Conservation (phyloP, 2,888 invertebrate genomes). For the Aproaerema taeniolella region DNA sequence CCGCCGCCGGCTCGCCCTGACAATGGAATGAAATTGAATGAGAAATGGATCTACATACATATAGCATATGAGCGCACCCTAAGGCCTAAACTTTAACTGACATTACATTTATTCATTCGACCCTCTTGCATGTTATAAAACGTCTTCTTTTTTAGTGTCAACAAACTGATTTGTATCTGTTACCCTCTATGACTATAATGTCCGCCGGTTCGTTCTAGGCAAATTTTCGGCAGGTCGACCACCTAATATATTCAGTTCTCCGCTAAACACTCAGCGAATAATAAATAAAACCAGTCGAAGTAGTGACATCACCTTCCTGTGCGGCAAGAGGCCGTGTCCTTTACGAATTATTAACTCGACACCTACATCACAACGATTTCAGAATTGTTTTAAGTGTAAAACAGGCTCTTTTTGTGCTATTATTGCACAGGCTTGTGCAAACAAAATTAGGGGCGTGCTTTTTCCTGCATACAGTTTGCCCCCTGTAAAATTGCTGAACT, state of each 20-base stretch:
- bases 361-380: conserved; percentile 14
- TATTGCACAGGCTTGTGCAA: too few species aligned
- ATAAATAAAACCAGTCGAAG: conserved; percentile 66
- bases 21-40: conserved; percentile 39
- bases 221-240: conserved; percentile 33
- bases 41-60: conserved; percentile 25
- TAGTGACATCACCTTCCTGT: conserved; percentile 73
- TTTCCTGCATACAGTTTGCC: too few species aligned
- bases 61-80: conserved; percentile 12
- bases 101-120: conserved; percentile 7
- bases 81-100: conserved; percentile 10
- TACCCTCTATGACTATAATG: too few species aligned
- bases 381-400: neutral
- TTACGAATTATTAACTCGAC: conserved; percentile 26
- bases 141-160: too few species aligned
- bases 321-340: conserved; percentile 58
- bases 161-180: too few species aligned
- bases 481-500: too few species aligned
- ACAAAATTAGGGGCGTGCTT: too few species aligned
- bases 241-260: conserved; percentile 46
- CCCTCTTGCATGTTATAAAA: too few species aligned
- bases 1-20: conserved; percentile 18
- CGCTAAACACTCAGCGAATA: conserved; percentile 57
- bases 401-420: too few species aligned
- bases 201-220: too few species aligned